A percentile compares a stretch with the other conserved stretches of the same genome.
Evolutionary conservation across 2,113 vertebrate genomes (phyloP).

Genomic region (Lophura nycthemera): DNA sequence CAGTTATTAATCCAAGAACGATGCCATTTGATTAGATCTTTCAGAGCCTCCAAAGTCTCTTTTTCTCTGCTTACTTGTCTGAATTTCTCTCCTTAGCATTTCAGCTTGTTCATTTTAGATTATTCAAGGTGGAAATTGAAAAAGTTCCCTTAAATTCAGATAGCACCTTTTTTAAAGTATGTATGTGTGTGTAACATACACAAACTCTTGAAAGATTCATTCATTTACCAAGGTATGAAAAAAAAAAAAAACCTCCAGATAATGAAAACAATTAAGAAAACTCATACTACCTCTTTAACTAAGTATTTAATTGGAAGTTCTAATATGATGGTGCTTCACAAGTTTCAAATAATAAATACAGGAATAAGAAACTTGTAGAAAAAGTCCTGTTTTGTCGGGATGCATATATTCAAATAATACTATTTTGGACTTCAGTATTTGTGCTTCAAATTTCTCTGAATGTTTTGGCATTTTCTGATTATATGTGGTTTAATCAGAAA

Average conservation of each 20-base stretch:
- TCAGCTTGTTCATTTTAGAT: neutral
- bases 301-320: neutral
- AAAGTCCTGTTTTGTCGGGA: neutral
- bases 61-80: neutral
- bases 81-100: neutral
- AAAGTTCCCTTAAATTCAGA: neutral
- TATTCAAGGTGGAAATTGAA: neutral
- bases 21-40: neutral
- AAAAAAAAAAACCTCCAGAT: rapidly evolving
- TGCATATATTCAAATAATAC: neutral
- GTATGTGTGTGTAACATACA: neutral
- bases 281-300: neutral
- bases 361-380: neutral
- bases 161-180: neutral
- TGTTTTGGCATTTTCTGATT: neutral
- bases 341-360: neutral
- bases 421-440: neutral
- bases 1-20: neutral
- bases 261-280: neutral
- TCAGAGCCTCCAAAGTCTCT: neutral
- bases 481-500: neutral
- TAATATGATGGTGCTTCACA: neutral
- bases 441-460: neutral
- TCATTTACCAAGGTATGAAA: neutral
- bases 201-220: neutral